These are phyloP conservation scores for Psittacula cyanocephala DNA, from an alignment of 2,113 vertebrate species.

Conservation along the genomic window DNA sequence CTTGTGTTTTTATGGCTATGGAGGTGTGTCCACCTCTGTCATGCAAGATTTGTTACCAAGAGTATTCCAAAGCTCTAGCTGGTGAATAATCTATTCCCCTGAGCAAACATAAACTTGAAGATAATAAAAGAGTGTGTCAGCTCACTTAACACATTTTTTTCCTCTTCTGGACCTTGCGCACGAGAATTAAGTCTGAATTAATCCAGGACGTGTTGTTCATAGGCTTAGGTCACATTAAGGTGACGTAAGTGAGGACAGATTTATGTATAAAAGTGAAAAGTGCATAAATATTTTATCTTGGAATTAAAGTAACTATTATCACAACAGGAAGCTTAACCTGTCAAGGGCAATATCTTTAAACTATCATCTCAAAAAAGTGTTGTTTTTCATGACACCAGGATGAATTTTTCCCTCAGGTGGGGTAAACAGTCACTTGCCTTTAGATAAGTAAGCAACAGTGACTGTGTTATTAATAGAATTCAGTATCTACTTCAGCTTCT, in stretches of 20 bases:
- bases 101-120: neutral
- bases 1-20: neutral
- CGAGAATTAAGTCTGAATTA: neutral
- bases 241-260: neutral
- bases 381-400: neutral
- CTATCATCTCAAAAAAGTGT: neutral
- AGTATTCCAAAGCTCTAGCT: neutral
- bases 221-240: neutral
- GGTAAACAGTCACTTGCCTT: neutral
- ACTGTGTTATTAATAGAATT: neutral
- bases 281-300: neutral
- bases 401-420: neutral
- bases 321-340: neutral
- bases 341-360: neutral
- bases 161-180: neutral
- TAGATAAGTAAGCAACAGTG: neutral
- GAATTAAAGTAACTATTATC: neutral
- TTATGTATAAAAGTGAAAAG: neutral
- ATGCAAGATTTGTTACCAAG: neutral
- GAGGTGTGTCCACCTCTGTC: neutral
- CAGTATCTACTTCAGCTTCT: neutral
- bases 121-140: neutral
- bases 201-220: neutral
- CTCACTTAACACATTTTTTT: neutral
- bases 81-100: neutral